Conservation (phyloP, 2,888 invertebrate species). For the Phyto melanocephala region DNA sequence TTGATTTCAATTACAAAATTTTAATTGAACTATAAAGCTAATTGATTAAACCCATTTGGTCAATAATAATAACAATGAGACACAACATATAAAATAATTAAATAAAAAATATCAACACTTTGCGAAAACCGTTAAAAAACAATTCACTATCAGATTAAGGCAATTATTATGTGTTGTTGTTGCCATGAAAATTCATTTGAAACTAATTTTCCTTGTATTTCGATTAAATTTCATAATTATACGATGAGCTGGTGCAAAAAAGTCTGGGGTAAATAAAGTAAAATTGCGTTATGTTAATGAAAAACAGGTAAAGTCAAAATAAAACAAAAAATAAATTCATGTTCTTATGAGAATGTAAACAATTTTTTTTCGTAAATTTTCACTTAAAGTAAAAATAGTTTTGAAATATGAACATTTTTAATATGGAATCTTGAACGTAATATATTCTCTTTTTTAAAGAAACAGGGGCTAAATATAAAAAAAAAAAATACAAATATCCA, state of each 20-base stretch:
- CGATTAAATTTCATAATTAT: constrained; percentile 36
- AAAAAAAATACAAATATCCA: too few relatives aligned
- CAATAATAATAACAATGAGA: constrained; percentile 12
- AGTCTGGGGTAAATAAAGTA: neutral
- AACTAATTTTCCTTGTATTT: constrained; percentile 47
- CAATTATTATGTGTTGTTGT: constrained; percentile 42
- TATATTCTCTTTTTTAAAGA: too few relatives aligned
- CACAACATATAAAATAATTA: constrained; percentile 42
- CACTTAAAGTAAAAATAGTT: too few relatives aligned
- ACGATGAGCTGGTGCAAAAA: neutral
- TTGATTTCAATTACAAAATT: neutral
- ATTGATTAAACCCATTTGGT: constrained; percentile 39
- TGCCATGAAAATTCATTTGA: constrained; percentile 50
- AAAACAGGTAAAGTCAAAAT: constrained; percentile 1
- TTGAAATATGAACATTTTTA: too few relatives aligned
- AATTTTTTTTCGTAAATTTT: too few relatives aligned
- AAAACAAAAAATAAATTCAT: too few relatives aligned
- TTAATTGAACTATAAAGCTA: constrained; percentile 22
- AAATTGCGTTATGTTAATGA: too few relatives aligned
- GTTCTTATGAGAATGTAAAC: too few relatives aligned
- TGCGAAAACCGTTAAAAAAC: neutral
- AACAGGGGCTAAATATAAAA: too few relatives aligned
- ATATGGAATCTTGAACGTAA: too few relatives aligned
- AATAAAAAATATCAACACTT: constrained; percentile 3
- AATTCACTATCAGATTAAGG: constrained; percentile 19